Conservation (phyloP, 2,113 vertebrate species). For the Trichomycterus rosablanca region DNA sequence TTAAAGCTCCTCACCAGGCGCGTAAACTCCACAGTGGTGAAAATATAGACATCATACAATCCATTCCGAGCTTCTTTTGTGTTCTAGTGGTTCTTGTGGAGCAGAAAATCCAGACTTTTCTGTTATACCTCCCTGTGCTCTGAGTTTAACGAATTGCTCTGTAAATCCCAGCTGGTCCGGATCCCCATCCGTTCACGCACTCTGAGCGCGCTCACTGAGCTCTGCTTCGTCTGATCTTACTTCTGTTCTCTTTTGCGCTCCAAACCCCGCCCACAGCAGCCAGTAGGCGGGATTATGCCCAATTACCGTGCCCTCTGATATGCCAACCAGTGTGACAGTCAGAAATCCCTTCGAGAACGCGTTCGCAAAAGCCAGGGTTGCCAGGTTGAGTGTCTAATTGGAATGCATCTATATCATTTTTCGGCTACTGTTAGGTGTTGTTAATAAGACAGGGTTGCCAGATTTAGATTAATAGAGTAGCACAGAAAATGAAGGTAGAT, state of each 20-base stretch:
- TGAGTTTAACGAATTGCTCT: too few relatives aligned
- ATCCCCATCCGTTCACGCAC: not conserved
- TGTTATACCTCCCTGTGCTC: not conserved
- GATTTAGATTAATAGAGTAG: too few relatives aligned
- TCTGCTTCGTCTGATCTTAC: not conserved
- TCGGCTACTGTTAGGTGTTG: too few relatives aligned
- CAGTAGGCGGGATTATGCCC: not conserved
- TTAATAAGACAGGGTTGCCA: too few relatives aligned
- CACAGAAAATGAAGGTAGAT: too few relatives aligned
- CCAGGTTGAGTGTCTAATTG: conserved; percentile 5
- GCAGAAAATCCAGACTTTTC: not conserved
- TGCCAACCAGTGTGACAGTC: not conserved
- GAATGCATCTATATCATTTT: too few relatives aligned
- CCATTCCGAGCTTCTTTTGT: too few relatives aligned
- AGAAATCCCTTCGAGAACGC: not conserved
- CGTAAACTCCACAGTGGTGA: not conserved
- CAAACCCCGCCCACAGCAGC: not conserved
- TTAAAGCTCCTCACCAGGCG: not conserved
- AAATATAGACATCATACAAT: too few relatives aligned
- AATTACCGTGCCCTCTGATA: not conserved
- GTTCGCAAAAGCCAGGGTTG: not conserved
- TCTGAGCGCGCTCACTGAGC: not conserved
- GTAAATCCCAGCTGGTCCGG: not conserved
- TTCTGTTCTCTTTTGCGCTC: conserved; percentile 1
- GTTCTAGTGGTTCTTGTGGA: too few relatives aligned